Conservation (phyloP, 53 echinoderm and acorn worm genomes). For the Luidia sarsii region DNA sequence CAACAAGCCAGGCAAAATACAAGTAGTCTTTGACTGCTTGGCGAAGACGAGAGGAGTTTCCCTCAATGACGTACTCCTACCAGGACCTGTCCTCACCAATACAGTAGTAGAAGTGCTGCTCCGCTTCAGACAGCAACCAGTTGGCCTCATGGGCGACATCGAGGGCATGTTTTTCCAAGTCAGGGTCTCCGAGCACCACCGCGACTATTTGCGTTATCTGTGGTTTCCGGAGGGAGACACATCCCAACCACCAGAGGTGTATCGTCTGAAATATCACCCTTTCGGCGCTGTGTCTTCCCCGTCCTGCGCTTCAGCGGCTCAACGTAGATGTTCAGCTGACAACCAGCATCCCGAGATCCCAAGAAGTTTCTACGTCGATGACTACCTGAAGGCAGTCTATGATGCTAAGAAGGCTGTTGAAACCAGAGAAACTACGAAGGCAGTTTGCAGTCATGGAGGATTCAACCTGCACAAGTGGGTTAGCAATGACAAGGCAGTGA, state of each 20-base stretch:
- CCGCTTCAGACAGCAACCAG: constrained; percentile 18
- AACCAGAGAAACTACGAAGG: constrained; percentile 21
- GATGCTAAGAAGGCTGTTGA: constrained; percentile 38
- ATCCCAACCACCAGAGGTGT: constrained; percentile 6
- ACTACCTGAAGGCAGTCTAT: constrained; percentile 41
- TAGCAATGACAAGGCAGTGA: constrained; percentile 55
- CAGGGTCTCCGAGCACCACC: constrained; percentile 33
- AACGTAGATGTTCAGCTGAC: constrained; percentile 54
- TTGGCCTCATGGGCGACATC: constrained; percentile 54
- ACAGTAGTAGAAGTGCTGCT: constrained; percentile 31
- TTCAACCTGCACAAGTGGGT: constrained; percentile 69
- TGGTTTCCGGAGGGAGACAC: constrained; percentile 62
- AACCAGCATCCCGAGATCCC: neutral
- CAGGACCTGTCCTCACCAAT: constrained; percentile 43
- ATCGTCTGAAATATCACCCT: constrained; percentile 53
- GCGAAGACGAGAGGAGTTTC: constrained; percentile 31
- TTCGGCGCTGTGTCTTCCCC: constrained; percentile 64
- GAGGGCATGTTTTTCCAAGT: constrained; percentile 74
- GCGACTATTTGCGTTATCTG: constrained; percentile 60
- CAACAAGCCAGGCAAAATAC: constrained; percentile 45
- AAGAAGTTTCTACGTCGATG: constrained; percentile 70
- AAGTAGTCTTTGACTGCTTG: constrained; percentile 57
- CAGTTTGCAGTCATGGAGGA: constrained; percentile 56
- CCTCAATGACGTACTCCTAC: constrained; percentile 33
- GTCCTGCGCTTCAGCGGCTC: constrained; percentile 45